Evolutionary conservation across 2,797 vertebrate genomes (phyloP), one percentile per base, ranked within the genome.

Genomic region (Cottoperca gobio): DNA sequence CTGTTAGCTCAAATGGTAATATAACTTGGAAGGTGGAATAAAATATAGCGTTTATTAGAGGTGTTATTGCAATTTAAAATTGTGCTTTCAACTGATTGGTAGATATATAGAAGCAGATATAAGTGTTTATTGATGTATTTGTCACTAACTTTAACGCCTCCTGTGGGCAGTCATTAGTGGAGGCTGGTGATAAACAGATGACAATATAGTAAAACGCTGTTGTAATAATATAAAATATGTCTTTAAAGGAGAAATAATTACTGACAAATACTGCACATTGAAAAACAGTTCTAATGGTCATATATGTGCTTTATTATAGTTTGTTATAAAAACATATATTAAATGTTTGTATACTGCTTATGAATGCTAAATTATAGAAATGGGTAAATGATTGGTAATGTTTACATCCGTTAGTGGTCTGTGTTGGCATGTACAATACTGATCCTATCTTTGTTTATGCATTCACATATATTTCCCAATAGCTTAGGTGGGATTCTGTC

Each of bases 401-500:
- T 33, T 49, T n/a, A 35, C n/a, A 28, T 53, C 12, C n/a, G 7
- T 31, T 23, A 17, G 21, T 45, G 23, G 4, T 35, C 21, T 45
- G 5, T 55, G 2, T 19, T 14, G 17, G 12, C 11, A 45, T 46
- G 11, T 26, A 8, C 35, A 48, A 31, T 3, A 46, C 14, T 14
- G 16, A 50, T 43, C 9, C 2, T 17, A 37, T 6, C 67, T 50
- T 28, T 49, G 43, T 50, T 53, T 35, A 17, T 37, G 21, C 23
- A 28, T 35, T 35, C 8, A 11, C 19, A 52, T 4, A 23, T 64
- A 55, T 19, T 58, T 48, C 26, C 19, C 62, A 4, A 46, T 61
- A 28, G 9, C 50, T 71, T 23, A 57, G 37, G 48, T 5, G 19
- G 19, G 6, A 78, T 71, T 62, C 76, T 69, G 37, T 79, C 58